Base-by-base conservation (phyloP, 2,797 vertebrate genomes). In the Alca torda region DNA sequence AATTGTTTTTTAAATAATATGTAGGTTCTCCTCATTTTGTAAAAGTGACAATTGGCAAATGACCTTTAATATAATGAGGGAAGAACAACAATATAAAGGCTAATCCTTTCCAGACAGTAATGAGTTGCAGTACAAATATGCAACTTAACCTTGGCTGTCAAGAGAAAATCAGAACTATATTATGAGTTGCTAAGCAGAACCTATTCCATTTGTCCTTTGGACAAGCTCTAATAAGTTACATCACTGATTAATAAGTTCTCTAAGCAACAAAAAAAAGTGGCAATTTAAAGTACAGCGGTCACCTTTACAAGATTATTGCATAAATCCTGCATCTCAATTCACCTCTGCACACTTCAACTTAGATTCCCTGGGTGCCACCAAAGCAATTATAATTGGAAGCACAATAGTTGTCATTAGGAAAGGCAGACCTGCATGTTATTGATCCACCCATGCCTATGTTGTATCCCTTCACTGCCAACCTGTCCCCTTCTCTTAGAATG, bases 351-450 rank as follows among this genome's bases (percentile, higher is more conserved):
- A 45, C 30, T 75, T 84, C 70, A 81, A 2, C 31, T 85, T 46
- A 45, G 39, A 59, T 63, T 90, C 70, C 35, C 64, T 50, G 46
- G 35, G 39, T 87, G 41, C 57, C 41, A 50, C 28, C 79, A 80
- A 82, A 94, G 77, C 61, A 84, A 31, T 54, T 84, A 46, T 46
- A 95, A 86, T 43, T 95, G 88, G 72, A 93, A 93, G 41, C 28
- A 75, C n/a, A 75, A 41, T 20, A 61, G 59, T 17, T 90, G 82
- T 82, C 89, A 86, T 70, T 64, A 94, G 75, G 37, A 87, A 85
- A 95, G 63, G 46, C 51, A 95, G 82, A 93, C 35, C 56, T 81
- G 60, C 35, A 7, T 25, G 43, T 41, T 96, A 97, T 96, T 90
- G 95, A 97, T 94, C 82, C 39, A 68, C 20, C 20, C 35, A 10